Conservation (phyloP, 2,113 vertebrate genomes). For the Neotragus pygmaeus region DNA sequence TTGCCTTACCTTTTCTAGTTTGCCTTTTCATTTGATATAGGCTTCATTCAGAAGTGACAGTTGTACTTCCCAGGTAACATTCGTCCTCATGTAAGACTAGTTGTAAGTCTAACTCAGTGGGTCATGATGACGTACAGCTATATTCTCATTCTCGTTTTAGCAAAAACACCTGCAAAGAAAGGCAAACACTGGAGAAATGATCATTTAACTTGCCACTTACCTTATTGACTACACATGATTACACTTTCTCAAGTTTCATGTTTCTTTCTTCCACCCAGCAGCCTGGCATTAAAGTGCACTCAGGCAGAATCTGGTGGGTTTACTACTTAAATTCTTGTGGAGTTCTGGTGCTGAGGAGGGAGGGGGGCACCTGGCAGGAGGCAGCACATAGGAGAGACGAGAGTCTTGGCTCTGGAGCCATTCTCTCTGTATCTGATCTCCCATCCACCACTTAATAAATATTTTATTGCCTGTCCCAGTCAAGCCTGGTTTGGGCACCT, state of each 20-base stretch:
- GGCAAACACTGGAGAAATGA: neutral
- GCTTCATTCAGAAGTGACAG: neutral
- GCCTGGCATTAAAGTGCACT: neutral
- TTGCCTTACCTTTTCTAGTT: neutral
- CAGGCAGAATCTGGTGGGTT: neutral
- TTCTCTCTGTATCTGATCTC: neutral
- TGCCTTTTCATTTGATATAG: neutral
- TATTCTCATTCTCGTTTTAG: neutral
- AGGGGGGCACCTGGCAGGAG: neutral
- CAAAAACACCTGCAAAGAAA: neutral
- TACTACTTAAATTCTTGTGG: neutral
- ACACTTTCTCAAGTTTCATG: neutral
- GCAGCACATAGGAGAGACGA: fast-evolving
- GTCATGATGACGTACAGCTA: neutral
- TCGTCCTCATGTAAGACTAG: neutral
- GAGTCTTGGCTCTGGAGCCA: neutral
- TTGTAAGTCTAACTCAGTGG: neutral
- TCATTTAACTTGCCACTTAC: neutral
- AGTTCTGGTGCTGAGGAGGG: neutral
- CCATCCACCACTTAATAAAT: neutral
- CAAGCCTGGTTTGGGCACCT: neutral
- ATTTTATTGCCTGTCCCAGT: neutral
- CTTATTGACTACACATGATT: neutral
- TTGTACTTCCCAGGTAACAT: neutral
- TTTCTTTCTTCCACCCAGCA: neutral